Conservation (phyloP, 2,888 invertebrate genomes). For the Melitaea athalia region DNA sequence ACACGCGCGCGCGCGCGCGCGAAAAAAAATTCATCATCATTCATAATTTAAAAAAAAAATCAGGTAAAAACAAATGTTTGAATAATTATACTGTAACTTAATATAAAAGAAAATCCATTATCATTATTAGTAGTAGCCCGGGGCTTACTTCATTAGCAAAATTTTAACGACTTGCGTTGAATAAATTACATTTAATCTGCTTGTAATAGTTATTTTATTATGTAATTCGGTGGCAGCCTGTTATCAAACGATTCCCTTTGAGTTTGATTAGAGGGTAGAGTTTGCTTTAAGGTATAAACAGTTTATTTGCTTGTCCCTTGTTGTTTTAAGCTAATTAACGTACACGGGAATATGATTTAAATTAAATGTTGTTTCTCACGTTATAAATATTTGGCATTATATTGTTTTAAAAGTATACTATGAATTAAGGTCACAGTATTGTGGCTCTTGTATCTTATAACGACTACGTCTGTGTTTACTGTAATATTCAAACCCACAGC, state of each 20-base stretch:
- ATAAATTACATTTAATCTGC: conserved; percentile 32
- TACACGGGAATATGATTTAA: background rate
- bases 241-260: conserved; percentile 6
- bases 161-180: conserved; percentile 28
- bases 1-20: too few relatives aligned
- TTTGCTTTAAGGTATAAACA: background rate
- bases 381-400: background rate
- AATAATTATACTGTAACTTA: background rate
- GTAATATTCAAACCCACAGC: too few relatives aligned
- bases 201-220: conserved; percentile 19
- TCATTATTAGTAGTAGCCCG: conserved; percentile 26
- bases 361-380: background rate
- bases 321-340: background rate
- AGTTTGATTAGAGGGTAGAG: background rate
- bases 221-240: conserved; percentile 8
- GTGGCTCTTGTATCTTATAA: too few relatives aligned
- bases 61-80: too few relatives aligned
- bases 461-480: too few relatives aligned
- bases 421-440: too few relatives aligned
- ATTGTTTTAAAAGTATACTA: too few relatives aligned
- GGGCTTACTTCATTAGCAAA: conserved; percentile 26
- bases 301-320: background rate
- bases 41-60: too few relatives aligned
- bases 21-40: too few relatives aligned
- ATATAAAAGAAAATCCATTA: background rate